These are phyloP conservation scores for Nephila pilipes DNA, from an alignment of 1,140 invertebrate species.

Conservation along the genomic window DNA sequence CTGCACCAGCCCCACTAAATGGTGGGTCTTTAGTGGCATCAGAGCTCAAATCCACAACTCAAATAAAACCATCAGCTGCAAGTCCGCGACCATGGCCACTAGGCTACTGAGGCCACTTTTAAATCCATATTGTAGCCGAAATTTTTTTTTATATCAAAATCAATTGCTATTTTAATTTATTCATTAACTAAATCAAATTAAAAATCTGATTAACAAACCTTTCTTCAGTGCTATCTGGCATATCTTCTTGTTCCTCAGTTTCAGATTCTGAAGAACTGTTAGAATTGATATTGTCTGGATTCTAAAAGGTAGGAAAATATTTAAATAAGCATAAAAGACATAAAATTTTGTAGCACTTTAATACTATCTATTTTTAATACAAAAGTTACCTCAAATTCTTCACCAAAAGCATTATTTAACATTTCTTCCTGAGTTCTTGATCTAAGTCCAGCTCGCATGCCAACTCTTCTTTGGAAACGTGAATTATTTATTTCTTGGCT, in stretches of 20 bases:
- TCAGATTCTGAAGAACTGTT: slow-evolving; percentile 39
- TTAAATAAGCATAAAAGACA: background rate
- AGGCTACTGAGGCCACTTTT: no score
- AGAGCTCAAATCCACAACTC: no score
- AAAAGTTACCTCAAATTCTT: slow-evolving; percentile 61
- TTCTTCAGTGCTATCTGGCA: background rate
- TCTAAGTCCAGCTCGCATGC: slow-evolving; percentile 21
- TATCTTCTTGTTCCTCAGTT: slow-evolving; percentile 52
- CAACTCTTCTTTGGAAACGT: background rate
- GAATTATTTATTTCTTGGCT: background rate
- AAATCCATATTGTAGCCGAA: no score
- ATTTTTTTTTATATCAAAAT: no score
- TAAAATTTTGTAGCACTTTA: background rate
- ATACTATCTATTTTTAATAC: no score
- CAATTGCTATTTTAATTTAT: no score
- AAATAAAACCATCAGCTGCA: no score
- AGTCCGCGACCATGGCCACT: no score
- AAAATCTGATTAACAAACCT: background rate
- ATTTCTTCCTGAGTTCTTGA: slow-evolving; percentile 36
- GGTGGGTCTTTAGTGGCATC: no score
- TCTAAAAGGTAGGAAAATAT: slow-evolving; percentile 16
- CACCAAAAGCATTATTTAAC: slow-evolving; percentile 38
- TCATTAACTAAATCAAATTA: background rate
- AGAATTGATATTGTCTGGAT: slow-evolving; percentile 29
- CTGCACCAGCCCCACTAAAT: no score